Percentiles rank a stretch among this genome's conserved stretches.
Evolutionary conservation across 37 sponge, comb jelly and placozoan genomes (phyloP).

Genomic region (Axinella damicornis): DNA sequence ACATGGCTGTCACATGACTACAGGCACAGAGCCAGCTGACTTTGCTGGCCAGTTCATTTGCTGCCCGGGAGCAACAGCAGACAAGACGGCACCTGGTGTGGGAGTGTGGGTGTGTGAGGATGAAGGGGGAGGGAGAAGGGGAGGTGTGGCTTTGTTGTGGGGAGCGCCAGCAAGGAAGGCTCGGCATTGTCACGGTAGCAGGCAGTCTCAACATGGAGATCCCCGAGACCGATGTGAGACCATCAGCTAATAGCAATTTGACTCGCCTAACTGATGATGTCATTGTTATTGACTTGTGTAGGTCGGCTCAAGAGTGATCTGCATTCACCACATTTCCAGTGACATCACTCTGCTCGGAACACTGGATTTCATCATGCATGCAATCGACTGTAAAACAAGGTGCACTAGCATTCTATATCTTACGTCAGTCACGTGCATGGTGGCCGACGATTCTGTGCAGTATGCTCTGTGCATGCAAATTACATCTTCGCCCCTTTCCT

Average conservation of each 20-base stretch:
- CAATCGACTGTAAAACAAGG: conserved; percentile 41
- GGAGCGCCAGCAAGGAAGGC: conserved; percentile 26
- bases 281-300: neutral
- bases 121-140: conserved; percentile 7
- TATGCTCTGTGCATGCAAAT: no score
- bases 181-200: conserved; percentile 7
- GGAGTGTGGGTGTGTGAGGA: conserved; percentile 72
- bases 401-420: conserved; percentile 19
- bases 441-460: no score
- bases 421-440: no score
- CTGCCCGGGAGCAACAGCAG: neutral
- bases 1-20: neutral
- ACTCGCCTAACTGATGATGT: no score
- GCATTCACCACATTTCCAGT: conserved; percentile 19
- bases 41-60: no score
- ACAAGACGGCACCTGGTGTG: conserved; percentile 28
- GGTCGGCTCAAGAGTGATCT: conserved; percentile 25
- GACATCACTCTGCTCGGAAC: conserved; percentile 65
- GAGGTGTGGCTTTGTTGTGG: conserved; percentile 71
- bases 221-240: neutral
- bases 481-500: no score
- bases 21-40: no score
- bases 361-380: conserved; percentile 58
- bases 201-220: conserved; percentile 5
- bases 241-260: neutral